phyloP scores from a whole-genome alignment of 2,113 vertebrate species.

The Dolichotis patagonum region DNA sequence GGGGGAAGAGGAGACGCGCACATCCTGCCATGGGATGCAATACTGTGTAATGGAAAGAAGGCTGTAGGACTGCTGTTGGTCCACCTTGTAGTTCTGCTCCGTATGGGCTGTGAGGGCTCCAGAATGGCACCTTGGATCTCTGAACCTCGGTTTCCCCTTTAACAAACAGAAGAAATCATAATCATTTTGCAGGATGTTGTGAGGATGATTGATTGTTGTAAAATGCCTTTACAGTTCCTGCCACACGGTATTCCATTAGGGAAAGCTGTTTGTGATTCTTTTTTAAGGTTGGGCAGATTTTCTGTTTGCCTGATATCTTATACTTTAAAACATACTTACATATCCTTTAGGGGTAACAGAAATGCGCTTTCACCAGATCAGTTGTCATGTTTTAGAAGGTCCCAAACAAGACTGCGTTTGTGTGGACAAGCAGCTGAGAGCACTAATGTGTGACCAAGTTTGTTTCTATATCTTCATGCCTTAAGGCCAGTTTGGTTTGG shows the following conservation, averaged over 20 bases:
- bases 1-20: too few relatives aligned
- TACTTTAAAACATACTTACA: slow-evolving; percentile 20
- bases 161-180: not conserved
- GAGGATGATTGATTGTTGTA: not conserved
- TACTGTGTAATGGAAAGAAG: not conserved
- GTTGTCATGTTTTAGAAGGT: not conserved
- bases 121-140: not conserved
- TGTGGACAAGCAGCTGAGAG: not conserved
- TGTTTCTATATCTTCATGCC: not conserved
- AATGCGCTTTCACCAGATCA: not conserved
- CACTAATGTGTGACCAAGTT: not conserved
- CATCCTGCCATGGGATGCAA: not conserved
- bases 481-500: not conserved
- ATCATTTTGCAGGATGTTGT: not conserved
- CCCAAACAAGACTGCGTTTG: not conserved
- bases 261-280: not conserved
- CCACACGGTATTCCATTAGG: not conserved
- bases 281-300: not conserved
- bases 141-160: not conserved
- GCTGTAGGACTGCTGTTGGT: not conserved
- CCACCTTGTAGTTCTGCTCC: not conserved
- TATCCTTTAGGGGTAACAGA: not conserved
- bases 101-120: not conserved
- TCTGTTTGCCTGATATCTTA: not conserved
- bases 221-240: not conserved